Evolutionary conservation across 2,113 vertebrate genomes (phyloP).

Genomic region (Antechinus flavipes): DNA sequence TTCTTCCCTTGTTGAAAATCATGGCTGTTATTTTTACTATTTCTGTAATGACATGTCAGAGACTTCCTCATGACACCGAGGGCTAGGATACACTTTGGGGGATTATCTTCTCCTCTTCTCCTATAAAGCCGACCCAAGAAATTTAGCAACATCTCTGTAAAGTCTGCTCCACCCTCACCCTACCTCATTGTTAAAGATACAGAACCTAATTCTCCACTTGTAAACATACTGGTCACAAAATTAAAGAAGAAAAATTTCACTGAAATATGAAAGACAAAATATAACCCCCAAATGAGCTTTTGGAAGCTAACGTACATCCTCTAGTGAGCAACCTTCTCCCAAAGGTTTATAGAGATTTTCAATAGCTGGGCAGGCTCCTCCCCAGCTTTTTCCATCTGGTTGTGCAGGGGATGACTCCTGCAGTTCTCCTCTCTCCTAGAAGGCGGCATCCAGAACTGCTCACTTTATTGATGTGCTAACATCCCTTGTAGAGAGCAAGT

Average conservation of each 20-base stretch:
- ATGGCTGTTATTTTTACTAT: constrained; percentile 21
- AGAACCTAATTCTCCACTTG: not conserved
- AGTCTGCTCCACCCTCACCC: not conserved
- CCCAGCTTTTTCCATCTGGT: not conserved
- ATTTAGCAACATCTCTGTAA: not conserved
- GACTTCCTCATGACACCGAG: not conserved
- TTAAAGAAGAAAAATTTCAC: not conserved
- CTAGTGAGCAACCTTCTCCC: not conserved
- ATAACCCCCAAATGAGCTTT: not conserved
- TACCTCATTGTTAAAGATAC: not conserved
- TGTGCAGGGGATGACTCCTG: not conserved
- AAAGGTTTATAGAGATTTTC: not conserved
- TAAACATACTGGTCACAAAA: not conserved
- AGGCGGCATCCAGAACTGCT: not conserved
- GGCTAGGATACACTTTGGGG: not conserved
- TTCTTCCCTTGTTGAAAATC: constrained; percentile 64
- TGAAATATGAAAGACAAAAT: not conserved
- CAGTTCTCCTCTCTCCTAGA: not conserved
- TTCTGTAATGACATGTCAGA: not conserved
- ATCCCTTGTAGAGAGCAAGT: not conserved
- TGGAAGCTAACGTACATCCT: not conserved
- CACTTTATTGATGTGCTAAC: not conserved
- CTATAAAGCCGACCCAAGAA: not conserved
- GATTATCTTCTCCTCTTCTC: not conserved
- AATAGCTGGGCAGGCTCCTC: not conserved